Evolutionary conservation across 1,140 invertebrate species (phyloP).

Genomic region (Eulimnadia texana): DNA sequence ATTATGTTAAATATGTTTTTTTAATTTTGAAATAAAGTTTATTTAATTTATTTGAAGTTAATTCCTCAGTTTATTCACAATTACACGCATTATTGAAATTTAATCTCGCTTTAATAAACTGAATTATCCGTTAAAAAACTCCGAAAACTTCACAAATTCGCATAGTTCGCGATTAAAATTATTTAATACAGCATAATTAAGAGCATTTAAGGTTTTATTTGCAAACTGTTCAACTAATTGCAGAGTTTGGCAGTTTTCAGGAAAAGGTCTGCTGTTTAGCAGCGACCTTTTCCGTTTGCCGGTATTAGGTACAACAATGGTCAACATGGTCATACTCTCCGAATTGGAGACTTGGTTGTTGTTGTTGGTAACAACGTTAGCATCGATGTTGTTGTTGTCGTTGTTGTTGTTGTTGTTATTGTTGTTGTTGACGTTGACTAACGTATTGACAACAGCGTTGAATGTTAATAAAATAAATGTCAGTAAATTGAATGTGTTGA

Average conservation of each 20-base stretch:
- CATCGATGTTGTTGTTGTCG: background rate
- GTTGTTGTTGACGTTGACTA: background rate
- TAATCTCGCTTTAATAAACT: no score
- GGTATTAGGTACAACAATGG: background rate
- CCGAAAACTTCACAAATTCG: no score
- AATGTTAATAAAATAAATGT: background rate
- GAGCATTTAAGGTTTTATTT: no score
- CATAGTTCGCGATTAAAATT: no score
- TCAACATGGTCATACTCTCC: background rate
- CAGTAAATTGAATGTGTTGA: background rate
- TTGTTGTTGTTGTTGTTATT: background rate
- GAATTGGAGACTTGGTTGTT: background rate
- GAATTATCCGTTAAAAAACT: no score
- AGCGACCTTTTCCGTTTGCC: background rate
- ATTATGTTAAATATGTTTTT: no score
- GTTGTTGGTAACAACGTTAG: background rate
- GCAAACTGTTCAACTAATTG: no score
- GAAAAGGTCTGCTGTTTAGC: background rate
- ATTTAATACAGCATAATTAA: background rate
- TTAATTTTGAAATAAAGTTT: no score
- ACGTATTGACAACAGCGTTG: background rate
- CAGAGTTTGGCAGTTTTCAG: no score
- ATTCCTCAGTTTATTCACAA: no score
- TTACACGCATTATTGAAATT: no score
- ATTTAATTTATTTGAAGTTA: no score